Base-by-base conservation (phyloP, 23 tunicate species). In the Aplidium turbinatum region DNA sequence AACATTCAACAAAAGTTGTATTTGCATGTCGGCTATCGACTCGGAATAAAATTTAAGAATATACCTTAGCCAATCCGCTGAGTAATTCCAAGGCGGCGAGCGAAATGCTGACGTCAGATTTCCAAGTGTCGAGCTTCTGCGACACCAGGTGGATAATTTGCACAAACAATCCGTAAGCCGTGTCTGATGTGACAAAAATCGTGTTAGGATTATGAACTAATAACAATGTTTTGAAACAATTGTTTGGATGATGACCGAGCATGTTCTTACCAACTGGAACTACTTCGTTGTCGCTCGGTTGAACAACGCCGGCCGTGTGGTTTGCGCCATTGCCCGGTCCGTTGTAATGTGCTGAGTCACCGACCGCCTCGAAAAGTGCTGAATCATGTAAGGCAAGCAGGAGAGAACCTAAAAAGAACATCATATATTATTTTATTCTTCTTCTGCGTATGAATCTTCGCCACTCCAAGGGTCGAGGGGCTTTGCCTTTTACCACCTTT, bases 321-420 rank as follows among this genome's bases (percentile, higher is more conserved):
- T 62, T 29, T 29, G 38, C 9, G 38, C 36, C 36, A n/a, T 4
- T 11, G 13, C 4, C 22, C 39, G 36, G 5, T 38, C 72, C 72
- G 22, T 84, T 45, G 11, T 26, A 38, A 21, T 45, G 22, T 0
- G 46, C 56, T 16, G 21, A 51, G 25, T 77, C 63, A 2, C 70
- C 85, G 33, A 40, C 55, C 0, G 89, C 53, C 46, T 82, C 89
- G 31, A 89, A 77, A 27, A 89, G 48, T 48, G 96, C 96, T 25
- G 87, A 89, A 64, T 89, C 96, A 45, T 89, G 96, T 50, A 89
- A 70, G 11, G 96, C 81, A 1, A 89, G 62, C n/a, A 89, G 55
- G 36, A 89, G 36, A 5, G 90, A 85, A 45, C 96, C 96, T 89
- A 62, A 24, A 62, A 27, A 9, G 35, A n/a, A n/a, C n/a, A n/a